Percentiles rank a stretch among this genome's conserved stretches.
Conservation (phyloP, 2,888 invertebrate genomes). For the Ochropleura leucogaster region DNA sequence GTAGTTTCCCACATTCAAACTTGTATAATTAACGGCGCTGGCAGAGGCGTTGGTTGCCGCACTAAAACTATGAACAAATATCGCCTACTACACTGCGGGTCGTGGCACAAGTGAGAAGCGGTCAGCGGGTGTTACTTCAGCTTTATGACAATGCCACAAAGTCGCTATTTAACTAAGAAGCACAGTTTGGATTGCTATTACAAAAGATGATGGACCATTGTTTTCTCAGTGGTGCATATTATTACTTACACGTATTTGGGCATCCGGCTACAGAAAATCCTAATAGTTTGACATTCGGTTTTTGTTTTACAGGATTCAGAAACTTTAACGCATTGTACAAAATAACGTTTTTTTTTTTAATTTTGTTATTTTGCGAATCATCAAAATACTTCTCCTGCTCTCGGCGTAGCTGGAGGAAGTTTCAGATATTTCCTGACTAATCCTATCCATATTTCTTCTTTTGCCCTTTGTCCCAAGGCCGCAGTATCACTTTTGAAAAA, state of each 20-base stretch:
- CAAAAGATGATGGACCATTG: not conserved
- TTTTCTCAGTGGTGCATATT: not conserved
- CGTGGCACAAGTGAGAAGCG: conserved; percentile 8
- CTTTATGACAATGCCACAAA: not conserved
- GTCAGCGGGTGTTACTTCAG: not conserved
- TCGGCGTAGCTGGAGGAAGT: too few relatives aligned
- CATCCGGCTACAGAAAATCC: not conserved
- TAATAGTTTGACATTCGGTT: not conserved
- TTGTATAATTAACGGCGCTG: conserved; percentile 70
- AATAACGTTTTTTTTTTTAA: too few relatives aligned
- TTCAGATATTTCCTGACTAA: too few relatives aligned
- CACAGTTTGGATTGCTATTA: not conserved
- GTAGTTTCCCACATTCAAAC: conserved; percentile 65
- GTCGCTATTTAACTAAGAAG: not conserved
- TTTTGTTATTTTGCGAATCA: too few relatives aligned
- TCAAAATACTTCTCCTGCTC: too few relatives aligned
- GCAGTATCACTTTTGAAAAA: too few relatives aligned
- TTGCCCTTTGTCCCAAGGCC: too few relatives aligned
- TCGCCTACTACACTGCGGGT: conserved; percentile 31
- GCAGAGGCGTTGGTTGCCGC: conserved; percentile 60
- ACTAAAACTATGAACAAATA: conserved; percentile 69
- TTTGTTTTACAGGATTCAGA: not conserved
- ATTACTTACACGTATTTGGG: not conserved
- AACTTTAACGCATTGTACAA: too few relatives aligned
- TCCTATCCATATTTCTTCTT: too few relatives aligned